A percentile compares a stretch with the other conserved stretches of the same genome.
Conservation (phyloP, 64 coral and sea anemone species). For the Orbicella faveolata region DNA sequence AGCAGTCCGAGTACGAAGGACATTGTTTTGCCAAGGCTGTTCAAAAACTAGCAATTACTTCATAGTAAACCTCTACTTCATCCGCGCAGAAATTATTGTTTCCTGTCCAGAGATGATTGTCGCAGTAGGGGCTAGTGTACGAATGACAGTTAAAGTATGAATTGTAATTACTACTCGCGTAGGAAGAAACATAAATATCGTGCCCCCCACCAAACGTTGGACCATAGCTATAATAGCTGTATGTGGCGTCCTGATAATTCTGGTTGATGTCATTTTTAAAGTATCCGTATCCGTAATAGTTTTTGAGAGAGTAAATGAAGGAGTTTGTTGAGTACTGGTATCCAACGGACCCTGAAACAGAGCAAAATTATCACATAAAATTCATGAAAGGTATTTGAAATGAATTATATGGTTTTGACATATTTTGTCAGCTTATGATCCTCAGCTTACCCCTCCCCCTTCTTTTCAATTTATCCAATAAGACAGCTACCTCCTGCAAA, state of each 20-base stretch:
- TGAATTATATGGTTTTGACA: not conserved
- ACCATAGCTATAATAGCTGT: not conserved
- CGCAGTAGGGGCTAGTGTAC: slow-evolving; percentile 17
- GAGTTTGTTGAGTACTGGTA: not conserved
- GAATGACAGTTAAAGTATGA: not conserved
- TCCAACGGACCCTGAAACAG: not conserved
- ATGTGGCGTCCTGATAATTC: not conserved
- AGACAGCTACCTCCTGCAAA: too few species aligned
- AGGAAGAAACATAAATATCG: not conserved
- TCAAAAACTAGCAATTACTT: not conserved
- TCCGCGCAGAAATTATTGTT: not conserved
- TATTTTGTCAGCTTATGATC: too few species aligned
- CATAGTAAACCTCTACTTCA: slow-evolving; percentile 55
- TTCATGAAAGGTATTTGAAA: not conserved
- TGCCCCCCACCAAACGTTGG: slow-evolving; percentile 41
- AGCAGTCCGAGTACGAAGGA: too few species aligned
- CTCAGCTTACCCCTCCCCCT: too few species aligned
- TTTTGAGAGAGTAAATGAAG: slow-evolving; percentile 39
- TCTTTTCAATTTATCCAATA: too few species aligned
- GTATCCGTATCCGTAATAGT: slow-evolving; percentile 17
- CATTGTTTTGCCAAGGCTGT: not conserved
- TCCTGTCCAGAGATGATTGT: not conserved
- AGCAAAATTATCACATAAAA: not conserved
- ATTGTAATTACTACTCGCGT: not conserved
- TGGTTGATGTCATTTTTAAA: not conserved